phyloP scores from a whole-genome alignment of 2,888 invertebrate genomes.

The Dorcus hopei region DNA sequence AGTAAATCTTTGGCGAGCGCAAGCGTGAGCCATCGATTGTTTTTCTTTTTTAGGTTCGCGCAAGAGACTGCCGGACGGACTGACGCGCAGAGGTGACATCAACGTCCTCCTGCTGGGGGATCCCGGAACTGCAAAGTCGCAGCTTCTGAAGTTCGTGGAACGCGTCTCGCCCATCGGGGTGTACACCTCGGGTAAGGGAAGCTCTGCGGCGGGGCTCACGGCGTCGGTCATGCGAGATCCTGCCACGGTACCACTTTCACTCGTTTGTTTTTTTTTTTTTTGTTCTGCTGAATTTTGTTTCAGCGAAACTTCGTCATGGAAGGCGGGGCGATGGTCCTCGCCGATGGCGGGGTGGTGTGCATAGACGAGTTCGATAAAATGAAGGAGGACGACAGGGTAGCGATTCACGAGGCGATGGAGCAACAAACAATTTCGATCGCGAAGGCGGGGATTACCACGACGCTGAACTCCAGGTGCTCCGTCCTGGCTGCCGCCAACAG shows the following conservation, averaged over 20 bases:
- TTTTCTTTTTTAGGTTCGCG: constrained; percentile 59
- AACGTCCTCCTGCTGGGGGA: constrained; percentile 94
- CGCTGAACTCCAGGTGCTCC: constrained; percentile 95
- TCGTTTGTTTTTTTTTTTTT: background rate
- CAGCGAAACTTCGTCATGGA: constrained; percentile 96
- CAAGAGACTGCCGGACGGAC: constrained; percentile 89
- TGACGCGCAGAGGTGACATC: constrained; percentile 94
- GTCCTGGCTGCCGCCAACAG: constrained; percentile 99
- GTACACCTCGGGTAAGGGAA: constrained; percentile 99
- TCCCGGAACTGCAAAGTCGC: constrained; percentile 99
- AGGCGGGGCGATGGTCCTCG: constrained; percentile 99
- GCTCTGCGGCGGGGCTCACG: constrained; percentile 97
- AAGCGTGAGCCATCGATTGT: too few relatives aligned
- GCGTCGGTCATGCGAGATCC: constrained; percentile 97
- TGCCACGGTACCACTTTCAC: constrained; percentile 62
- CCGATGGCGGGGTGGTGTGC: constrained; percentile 98
- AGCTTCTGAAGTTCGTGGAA: constrained; percentile 95
- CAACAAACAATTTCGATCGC: constrained; percentile 99
- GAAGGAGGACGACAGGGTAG: constrained; percentile 98
- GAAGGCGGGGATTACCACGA: constrained; percentile 99
- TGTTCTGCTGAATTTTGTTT: constrained; percentile 22
- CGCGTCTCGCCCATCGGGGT: constrained; percentile 90
- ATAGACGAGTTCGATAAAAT: constrained; percentile 99
- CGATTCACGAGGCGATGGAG: constrained; percentile 99
- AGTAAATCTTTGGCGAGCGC: background rate